These are phyloP conservation scores for Chascanopsetta lugubris DNA, from an alignment of 2,113 vertebrate species.

Conservation along the genomic window DNA sequence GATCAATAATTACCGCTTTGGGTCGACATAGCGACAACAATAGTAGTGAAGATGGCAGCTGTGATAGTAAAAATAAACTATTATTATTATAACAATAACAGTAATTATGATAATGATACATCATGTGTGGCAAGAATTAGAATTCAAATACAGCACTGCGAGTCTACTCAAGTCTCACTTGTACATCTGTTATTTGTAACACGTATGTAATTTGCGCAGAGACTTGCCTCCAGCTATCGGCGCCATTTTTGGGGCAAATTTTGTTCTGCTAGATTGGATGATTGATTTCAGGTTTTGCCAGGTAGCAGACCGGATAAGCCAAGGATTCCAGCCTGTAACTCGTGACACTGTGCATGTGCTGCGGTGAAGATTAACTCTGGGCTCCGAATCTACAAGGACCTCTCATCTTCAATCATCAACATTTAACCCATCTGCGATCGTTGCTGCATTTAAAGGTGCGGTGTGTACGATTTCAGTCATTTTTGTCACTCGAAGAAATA, in stretches of 20 bases:
- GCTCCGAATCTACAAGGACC: neutral
- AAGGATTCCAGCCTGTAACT: conserved; percentile 23
- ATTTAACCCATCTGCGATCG: neutral
- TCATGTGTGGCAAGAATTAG: neutral
- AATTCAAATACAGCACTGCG: conserved; percentile 12
- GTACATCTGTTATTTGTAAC: conserved; percentile 5
- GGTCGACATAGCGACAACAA: too few species aligned
- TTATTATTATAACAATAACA: neutral
- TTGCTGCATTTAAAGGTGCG: neutral
- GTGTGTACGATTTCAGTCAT: too few species aligned
- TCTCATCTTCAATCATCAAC: conserved; percentile 8
- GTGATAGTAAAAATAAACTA: too few species aligned
- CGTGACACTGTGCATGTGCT: conserved; percentile 22
- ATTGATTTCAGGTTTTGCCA: conserved; percentile 49
- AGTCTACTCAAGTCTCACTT: conserved; percentile 19
- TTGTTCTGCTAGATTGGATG: conserved; percentile 56
- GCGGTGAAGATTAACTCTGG: conserved; percentile 13
- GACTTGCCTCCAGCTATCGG: conserved; percentile 44
- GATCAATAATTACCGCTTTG: neutral
- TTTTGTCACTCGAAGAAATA: too few species aligned
- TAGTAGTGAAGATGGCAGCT: too few species aligned
- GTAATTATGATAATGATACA: neutral
- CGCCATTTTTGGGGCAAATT: conserved; percentile 41
- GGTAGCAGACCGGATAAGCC: conserved; percentile 10
- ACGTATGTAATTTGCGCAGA: conserved; percentile 51